Percentiles rank a stretch among this genome's conserved stretches.
phyloP scores from a whole-genome alignment of 2,113 vertebrate genomes.

The Python bivittatus region DNA sequence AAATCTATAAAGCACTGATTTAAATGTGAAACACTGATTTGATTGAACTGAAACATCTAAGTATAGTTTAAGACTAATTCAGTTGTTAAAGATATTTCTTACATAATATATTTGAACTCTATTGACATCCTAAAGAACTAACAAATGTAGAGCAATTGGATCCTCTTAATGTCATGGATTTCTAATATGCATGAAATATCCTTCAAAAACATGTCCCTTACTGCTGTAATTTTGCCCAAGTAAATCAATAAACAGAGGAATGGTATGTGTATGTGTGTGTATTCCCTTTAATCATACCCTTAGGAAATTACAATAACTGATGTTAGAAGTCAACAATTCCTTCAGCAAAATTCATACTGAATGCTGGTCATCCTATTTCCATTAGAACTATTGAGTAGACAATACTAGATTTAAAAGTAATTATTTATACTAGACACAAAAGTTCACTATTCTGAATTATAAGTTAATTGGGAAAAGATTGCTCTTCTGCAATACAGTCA shows the following conservation, averaged over 20 bases:
- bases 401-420: neutral
- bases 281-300: neutral
- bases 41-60: slow-evolving; percentile 1
- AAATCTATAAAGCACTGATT: neutral
- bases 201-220: neutral
- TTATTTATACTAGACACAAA: neutral
- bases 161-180: neutral
- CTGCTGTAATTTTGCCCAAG: neutral
- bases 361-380: neutral
- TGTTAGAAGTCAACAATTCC: neutral
- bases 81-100: slow-evolving; percentile 55
- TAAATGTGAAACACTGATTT: slow-evolving; percentile 44
- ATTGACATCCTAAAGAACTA: neutral
- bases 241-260: fast-evolving
- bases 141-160: neutral
- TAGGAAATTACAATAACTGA: neutral
- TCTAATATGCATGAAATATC: neutral
- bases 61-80: slow-evolving; percentile 17
- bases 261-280: neutral
- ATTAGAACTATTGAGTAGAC: fast-evolving
- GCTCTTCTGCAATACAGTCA: neutral
- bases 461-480: neutral
- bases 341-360: fast-evolving
- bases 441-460: neutral
- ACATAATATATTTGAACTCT: neutral